Evolutionary conservation across 2,888 invertebrate genomes (phyloP).

Genomic region (Neoitamus cyanurus): DNA sequence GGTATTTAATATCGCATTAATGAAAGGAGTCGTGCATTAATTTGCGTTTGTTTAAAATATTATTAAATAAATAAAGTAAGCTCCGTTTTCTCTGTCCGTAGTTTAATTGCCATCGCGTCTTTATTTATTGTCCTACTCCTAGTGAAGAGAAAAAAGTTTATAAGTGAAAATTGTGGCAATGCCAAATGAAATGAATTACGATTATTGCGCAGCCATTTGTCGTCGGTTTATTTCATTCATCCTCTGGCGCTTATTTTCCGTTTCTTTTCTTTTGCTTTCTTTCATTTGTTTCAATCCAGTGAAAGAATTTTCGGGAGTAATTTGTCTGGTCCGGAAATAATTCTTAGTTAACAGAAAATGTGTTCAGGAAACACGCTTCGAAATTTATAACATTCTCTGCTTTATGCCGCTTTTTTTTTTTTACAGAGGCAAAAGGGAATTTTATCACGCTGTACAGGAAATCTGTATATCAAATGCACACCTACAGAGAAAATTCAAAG

Average conservation of each 20-base stretch:
- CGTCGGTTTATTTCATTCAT: constrained; percentile 18
- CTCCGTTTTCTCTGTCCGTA: neutral
- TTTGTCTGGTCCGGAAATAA: neutral
- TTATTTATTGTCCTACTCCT: neutral
- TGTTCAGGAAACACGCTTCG: neutral
- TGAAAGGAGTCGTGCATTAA: neutral
- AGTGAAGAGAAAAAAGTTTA: neutral
- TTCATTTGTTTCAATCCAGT: neutral
- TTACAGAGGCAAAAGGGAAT: neutral
- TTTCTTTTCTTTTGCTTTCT: neutral
- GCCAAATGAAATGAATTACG: constrained; percentile 38
- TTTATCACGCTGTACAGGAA: neutral
- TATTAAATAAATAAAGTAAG: neutral
- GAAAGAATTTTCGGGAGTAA: neutral
- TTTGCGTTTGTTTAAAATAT: neutral
- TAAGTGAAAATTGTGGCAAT: constrained; percentile 37
- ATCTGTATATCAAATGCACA: neutral
- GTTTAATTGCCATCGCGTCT: neutral
- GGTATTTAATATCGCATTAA: neutral
- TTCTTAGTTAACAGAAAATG: constrained; percentile 5
- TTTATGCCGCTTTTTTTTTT: neutral
- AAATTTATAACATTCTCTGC: neutral
- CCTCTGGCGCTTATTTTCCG: neutral
- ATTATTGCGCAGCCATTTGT: constrained; percentile 22
- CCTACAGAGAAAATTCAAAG: neutral